phyloP scores from a whole-genome alignment of 2,113 vertebrate genomes.

The Peromyscus californicus region DNA sequence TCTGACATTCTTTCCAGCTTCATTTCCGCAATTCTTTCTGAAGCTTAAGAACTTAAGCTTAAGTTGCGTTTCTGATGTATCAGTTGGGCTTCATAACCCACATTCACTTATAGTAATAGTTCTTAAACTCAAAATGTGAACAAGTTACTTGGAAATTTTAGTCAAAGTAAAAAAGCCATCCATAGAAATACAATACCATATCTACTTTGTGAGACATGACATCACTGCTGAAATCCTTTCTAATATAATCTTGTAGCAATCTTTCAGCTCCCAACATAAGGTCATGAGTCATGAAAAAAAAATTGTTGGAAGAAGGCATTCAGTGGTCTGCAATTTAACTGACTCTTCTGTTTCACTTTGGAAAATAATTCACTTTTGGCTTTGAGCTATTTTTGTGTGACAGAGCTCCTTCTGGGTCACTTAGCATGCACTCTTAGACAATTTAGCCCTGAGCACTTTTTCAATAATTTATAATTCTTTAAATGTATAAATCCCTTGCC shows the following conservation, averaged over 20 bases:
- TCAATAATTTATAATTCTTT: constrained; percentile 77
- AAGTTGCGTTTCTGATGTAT: background rate
- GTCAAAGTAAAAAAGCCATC: background rate
- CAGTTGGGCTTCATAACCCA: background rate
- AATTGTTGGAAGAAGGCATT: background rate
- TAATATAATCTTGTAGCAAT: background rate
- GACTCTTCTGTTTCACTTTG: constrained; percentile 53
- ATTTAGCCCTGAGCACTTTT: constrained; percentile 61
- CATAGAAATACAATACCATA: background rate
- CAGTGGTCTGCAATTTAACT: constrained; percentile 12
- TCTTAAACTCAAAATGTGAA: background rate
- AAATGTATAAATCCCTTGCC: constrained; percentile 62
- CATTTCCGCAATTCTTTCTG: background rate
- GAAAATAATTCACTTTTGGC: constrained; percentile 56
- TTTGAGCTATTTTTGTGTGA: constrained; percentile 50
- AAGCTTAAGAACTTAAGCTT: background rate
- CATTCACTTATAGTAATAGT: background rate
- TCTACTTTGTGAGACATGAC: background rate
- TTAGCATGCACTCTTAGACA: constrained; percentile 60
- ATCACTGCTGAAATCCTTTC: background rate
- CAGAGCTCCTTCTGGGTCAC: constrained; percentile 13
- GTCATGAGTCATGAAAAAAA: background rate
- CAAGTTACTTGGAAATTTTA: constrained; percentile 11
- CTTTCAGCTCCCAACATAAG: background rate
- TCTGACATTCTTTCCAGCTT: background rate